Conservation (phyloP, 1,140 invertebrate species). For the Drosophila paulistorum region DNA sequence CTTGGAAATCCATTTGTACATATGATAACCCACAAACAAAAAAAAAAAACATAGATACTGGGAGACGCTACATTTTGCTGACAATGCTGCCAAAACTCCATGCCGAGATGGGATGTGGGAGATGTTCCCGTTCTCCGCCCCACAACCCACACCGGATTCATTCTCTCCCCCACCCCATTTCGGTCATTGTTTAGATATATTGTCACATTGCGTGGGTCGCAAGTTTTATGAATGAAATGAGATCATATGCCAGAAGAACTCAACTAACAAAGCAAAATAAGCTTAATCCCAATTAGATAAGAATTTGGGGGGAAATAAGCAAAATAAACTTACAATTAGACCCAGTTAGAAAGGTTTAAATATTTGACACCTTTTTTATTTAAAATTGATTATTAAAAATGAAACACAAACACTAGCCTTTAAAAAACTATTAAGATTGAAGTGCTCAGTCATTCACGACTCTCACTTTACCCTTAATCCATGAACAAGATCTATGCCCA, state of each 20-base stretch:
- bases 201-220: not conserved
- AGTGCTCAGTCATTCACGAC: constrained; percentile 10
- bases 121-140: not conserved
- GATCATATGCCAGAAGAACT: not conserved
- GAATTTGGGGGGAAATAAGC: too few species aligned
- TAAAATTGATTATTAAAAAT: too few species aligned
- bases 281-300: too few species aligned
- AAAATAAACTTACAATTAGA: not conserved
- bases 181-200: not conserved
- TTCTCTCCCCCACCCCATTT: too few species aligned
- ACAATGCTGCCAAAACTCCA: constrained; percentile 13
- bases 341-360: too few species aligned
- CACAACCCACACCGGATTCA: not conserved
- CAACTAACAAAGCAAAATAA: not conserved
- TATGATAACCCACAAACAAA: constrained; percentile 59
- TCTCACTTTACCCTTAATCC: constrained; percentile 6
- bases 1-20: constrained; percentile 65
- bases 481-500: not conserved
- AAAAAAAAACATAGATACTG: not conserved
- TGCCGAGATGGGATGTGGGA: constrained; percentile 11
- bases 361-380: too few species aligned
- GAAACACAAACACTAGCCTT: too few species aligned
- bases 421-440: too few species aligned
- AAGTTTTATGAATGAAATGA: constrained; percentile 20
- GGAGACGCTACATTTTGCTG: constrained; percentile 53